Conservation (phyloP, 53 echinoderm and acorn worm genomes). For the Apostichopus leukothele region DNA sequence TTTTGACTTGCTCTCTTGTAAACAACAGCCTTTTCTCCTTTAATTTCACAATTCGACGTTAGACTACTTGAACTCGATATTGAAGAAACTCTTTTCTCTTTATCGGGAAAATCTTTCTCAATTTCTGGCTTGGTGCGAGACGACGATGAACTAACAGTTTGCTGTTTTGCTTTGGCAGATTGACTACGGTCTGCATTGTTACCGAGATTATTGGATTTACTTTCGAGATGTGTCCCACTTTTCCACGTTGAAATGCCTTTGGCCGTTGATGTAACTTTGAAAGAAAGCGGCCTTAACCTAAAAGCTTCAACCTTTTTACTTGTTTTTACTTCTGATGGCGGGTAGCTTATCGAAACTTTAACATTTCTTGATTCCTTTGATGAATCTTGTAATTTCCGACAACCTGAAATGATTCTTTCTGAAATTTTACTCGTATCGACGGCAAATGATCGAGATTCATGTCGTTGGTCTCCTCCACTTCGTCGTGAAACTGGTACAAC, state of each 20-base stretch:
- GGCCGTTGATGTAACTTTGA: neutral
- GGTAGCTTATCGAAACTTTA: neutral
- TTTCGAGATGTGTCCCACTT: neutral
- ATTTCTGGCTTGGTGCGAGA: neutral
- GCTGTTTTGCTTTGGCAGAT: neutral
- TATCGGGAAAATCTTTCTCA: neutral
- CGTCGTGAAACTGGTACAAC: neutral
- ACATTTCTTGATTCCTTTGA: neutral
- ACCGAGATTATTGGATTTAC: neutral
- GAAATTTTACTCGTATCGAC: slow-evolving; percentile 12
- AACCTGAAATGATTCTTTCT: neutral
- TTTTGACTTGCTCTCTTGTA: neutral
- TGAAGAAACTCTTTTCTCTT: neutral
- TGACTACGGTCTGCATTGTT: neutral
- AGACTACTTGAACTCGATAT: neutral
- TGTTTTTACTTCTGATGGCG: neutral
- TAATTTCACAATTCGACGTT: neutral
- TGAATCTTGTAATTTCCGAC: neutral
- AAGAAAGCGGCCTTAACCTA: neutral
- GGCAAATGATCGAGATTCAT: neutral
- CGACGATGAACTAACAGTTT: neutral
- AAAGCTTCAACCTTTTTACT: neutral
- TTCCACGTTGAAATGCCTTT: neutral
- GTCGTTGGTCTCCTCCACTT: slow-evolving; percentile 18
- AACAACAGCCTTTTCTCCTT: neutral